Base-by-base conservation (phyloP, 2,797 vertebrate genomes). In the Girardinus metallicus region DNA sequence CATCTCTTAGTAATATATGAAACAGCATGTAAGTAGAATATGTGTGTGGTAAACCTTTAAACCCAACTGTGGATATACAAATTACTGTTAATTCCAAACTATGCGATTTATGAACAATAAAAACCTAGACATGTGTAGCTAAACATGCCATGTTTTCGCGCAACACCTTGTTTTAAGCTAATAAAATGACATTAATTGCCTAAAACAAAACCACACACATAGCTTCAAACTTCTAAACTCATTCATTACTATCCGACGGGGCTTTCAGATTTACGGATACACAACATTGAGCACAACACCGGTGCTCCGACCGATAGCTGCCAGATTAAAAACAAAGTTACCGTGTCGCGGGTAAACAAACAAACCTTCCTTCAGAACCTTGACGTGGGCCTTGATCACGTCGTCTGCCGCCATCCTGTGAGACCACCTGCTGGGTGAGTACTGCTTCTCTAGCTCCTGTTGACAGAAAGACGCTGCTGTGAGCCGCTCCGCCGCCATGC, bases 401-500 rank as follows among this genome's bases (percentile, higher is more conserved):
- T 94, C 94, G 86, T 98, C 96, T 0, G 94, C 90, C n/a, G 93
- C 94, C 95, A 96, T 95, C 79, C 96, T 96, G 81, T 87, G 91
- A 0, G 96, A 97, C 98, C 98, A 99, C 78, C 73, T 92, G 88
- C 97, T 98, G 53, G 98, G 98, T 0, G 95, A 96, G 75, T 96
- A 98, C 85, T 99, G 97, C 12, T 75, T 83, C 87, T 97, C 95
- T 43, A 99, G 93, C 85, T 95, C 97, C 98, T 99, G 81, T 1
- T 83, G 18, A 83, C 53, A 29, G 44, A 81, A 41, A 86, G 34
- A 85, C 23, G 82, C 29, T 18, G 34, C 8, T 0, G 80, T 80
- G 43, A 91, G 51, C 55, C 23, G 72, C 64, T 41, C 81, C 82
- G 88, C 88, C 91, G 88, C 88, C 91, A 87, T 86, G 79, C 85